Evolutionary conservation across 1,140 invertebrate species (phyloP).

Genomic region (Bombus turneri): DNA sequence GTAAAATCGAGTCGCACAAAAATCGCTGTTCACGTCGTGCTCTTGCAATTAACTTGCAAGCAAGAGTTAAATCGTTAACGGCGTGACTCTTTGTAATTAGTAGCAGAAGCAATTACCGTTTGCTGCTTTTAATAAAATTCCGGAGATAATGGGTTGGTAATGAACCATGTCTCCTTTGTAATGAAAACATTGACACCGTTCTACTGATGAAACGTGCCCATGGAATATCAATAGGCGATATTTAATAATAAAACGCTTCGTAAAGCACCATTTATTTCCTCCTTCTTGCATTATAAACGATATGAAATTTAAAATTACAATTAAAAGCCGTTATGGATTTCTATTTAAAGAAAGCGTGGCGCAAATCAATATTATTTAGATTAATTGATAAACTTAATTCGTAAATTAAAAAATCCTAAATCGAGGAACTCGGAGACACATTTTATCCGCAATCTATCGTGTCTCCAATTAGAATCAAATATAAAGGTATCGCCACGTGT

Average conservation of each 20-base stretch:
- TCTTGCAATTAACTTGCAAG: constrained; percentile 20
- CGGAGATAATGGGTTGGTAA: constrained; percentile 29
- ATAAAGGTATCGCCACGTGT: no score
- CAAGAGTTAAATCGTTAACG: constrained; percentile 39
- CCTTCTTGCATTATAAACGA: no score
- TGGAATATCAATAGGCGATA: background rate
- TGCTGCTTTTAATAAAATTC: constrained; percentile 44
- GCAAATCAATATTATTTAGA: background rate
- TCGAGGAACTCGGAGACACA: no score
- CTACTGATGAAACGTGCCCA: background rate
- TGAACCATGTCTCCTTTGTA: constrained; percentile 14
- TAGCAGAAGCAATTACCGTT: constrained; percentile 22
- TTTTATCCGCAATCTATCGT: no score
- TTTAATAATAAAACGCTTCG: background rate
- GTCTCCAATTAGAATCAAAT: no score
- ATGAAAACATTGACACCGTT: constrained; percentile 26
- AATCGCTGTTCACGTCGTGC: background rate
- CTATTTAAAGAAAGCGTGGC: no score
- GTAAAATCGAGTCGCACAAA: constrained; percentile 23
- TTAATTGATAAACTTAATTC: background rate
- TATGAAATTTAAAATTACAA: no score
- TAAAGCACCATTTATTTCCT: background rate
- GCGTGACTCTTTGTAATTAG: constrained; percentile 38
- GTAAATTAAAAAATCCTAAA: background rate
- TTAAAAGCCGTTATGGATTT: no score